A percentile compares a stretch with the other conserved stretches of the same genome.
phyloP scores from a whole-genome alignment of 1,140 invertebrate genomes.

The Brachionus sp. region DNA sequence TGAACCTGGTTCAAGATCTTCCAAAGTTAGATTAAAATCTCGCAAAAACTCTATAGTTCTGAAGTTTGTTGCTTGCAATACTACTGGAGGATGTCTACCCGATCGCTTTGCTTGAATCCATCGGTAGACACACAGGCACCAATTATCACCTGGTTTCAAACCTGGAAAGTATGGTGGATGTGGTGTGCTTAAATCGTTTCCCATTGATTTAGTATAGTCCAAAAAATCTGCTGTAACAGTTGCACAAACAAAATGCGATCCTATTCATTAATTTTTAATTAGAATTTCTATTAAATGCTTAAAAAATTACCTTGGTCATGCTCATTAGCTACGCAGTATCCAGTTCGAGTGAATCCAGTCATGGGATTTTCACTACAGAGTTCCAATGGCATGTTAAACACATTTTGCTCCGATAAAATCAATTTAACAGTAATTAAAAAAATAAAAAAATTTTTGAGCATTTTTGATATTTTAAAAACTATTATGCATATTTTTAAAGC shows the following conservation, averaged over 20 bases:
- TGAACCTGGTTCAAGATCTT: not conserved
- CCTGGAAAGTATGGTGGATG: conserved; percentile 38
- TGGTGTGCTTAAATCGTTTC: conserved; percentile 34
- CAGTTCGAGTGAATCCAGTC: conserved; percentile 27
- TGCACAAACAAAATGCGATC: conserved; percentile 37
- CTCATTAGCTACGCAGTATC: conserved; percentile 17
- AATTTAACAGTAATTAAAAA: no score
- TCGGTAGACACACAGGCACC: conserved; percentile 41
- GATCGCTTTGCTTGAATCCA: conserved; percentile 26
- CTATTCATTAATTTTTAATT: not conserved
- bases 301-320: conserved; percentile 8
- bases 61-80: not conserved
- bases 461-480: no score
- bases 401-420: conserved; percentile 4
- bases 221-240: conserved; percentile 32
- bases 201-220: conserved; percentile 20
- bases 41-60: not conserved
- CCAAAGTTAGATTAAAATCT: not conserved
- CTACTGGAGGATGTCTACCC: conserved; percentile 1
- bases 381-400: conserved; percentile 2
- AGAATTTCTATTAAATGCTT: not conserved
- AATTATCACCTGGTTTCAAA: conserved; percentile 44
- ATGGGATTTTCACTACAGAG: not conserved
- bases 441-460: no score
- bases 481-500: no score